A percentile compares a stretch with the other conserved stretches of the same genome.
phyloP scores from a whole-genome alignment of 2,113 vertebrate species.

The Procavia capensis region DNA sequence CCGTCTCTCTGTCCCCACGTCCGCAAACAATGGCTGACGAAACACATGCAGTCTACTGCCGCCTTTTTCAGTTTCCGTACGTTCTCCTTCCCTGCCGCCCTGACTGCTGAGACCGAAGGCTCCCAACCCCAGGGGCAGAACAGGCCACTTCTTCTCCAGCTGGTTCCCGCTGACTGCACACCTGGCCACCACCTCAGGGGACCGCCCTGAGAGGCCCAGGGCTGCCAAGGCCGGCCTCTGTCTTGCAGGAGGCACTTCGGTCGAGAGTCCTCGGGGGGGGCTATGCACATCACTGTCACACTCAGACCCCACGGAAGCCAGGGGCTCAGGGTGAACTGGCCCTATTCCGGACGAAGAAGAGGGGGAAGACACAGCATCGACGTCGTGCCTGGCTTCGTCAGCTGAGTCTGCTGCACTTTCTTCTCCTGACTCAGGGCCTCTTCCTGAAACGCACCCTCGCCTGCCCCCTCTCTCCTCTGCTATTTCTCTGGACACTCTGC shows the following conservation, averaged over 20 bases:
- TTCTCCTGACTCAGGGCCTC: neutral
- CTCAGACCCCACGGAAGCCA: neutral
- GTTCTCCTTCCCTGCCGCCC: neutral
- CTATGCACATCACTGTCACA: neutral
- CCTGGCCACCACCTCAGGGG: neutral
- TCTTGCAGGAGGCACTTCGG: neutral
- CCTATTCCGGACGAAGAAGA: neutral
- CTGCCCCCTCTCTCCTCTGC: neutral
- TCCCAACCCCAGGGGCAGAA: neutral
- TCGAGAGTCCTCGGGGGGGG: neutral
- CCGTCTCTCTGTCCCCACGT: neutral
- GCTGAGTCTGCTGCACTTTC: neutral
- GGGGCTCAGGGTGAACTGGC: neutral
- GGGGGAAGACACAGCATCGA: neutral
- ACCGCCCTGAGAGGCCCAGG: neutral
- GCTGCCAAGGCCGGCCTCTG: neutral
- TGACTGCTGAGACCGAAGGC: neutral
- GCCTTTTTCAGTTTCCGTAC: neutral
- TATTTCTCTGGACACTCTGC: neutral
- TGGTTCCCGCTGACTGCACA: fast-evolving
- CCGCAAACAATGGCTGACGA: slow-evolving; percentile 45
- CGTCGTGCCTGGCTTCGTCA: neutral
- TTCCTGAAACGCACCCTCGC: neutral
- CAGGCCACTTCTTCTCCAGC: neutral
- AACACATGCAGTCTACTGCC: too few species aligned